These are phyloP conservation scores for Beaufortia kweichowensis DNA, from an alignment of 2,113 vertebrate species.

Conservation along the genomic window DNA sequence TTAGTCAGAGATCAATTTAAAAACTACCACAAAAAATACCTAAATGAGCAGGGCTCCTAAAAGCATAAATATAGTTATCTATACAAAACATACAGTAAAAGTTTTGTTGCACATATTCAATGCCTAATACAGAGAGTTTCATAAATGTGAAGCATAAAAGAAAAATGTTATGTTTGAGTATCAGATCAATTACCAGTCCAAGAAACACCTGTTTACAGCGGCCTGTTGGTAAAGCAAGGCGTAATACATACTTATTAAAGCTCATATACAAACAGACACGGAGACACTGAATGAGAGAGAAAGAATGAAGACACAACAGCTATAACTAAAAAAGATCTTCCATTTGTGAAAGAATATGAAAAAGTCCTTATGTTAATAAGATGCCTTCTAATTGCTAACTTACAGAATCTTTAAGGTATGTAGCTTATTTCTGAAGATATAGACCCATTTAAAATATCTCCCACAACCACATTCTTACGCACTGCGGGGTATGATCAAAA, in stretches of 20 bases:
- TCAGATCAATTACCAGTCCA: constrained; percentile 8
- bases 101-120: not conserved
- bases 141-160: not conserved
- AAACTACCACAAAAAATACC: too few relatives aligned
- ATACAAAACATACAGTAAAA: too few relatives aligned
- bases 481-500: not conserved
- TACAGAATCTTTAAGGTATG: not conserved
- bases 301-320: constrained; percentile 8
- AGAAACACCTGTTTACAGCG: constrained; percentile 25
- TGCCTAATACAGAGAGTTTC: too few relatives aligned
- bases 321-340: constrained; percentile 3
- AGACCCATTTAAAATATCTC: not conserved
- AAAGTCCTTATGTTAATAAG: constrained; percentile 15
- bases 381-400: not conserved
- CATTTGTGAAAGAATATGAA: not conserved
- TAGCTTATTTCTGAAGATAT: not conserved
- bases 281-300: not conserved
- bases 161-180: not conserved
- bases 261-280: constrained; percentile 2
- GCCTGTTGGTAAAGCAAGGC: constrained; percentile 46
- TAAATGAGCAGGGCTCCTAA: too few relatives aligned
- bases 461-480: not conserved
- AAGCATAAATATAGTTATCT: too few relatives aligned
- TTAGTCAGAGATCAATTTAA: too few relatives aligned
- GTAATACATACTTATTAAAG: constrained; percentile 45